Base-by-base conservation (phyloP, 1,140 invertebrate species). In the Popillia japonica region DNA sequence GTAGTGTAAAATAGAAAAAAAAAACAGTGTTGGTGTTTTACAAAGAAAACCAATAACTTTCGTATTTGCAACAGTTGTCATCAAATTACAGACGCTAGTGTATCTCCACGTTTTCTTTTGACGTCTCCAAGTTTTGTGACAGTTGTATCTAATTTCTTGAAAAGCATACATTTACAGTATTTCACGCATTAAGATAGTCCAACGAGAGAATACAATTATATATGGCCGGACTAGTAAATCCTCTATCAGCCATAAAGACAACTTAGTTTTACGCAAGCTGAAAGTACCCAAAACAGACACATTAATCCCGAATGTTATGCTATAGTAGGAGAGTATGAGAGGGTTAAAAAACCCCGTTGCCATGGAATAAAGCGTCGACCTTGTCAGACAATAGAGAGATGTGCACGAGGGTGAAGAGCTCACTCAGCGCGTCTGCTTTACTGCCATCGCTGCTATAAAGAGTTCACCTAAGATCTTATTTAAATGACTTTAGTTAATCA, bases 321-420 rank as follows among this genome's bases (percentile, higher is more conserved):
- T 34, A 34, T 4, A 22, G 0, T 68, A 34, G 27, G 44, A 55
- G 48, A 7, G 14, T 68, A 14, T 14, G 61, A 23, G 27, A 68
- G 61, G 61, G 61, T 68, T 68, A 68, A 68, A 68, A 68, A 68
- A 68, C 61, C 27, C 61, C 4, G 61, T 68, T 68, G 61, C 61
- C 23, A 68, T 68, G 61, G 22, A 68, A 22, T 68, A 27, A 68
- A 68, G 11, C 61, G 61, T 68, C 61, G 61, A 68, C 61, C 61
- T 68, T 68, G 61, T 68, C 61, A 68, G 61, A 68, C 61, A 68
- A 68, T 55, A 55, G 48, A 17, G 61, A 17, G 59, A 20, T 20
- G 6, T 48, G 8, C n/a, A 64, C 22, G 22, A 68, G 20, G 22
- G 22, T 34, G 22, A 68, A 34, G 27, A 34, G 27, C 27, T 34